These are phyloP conservation scores for Rosalia funebris DNA, from an alignment of 2,888 invertebrate genomes.

Conservation along the genomic window DNA sequence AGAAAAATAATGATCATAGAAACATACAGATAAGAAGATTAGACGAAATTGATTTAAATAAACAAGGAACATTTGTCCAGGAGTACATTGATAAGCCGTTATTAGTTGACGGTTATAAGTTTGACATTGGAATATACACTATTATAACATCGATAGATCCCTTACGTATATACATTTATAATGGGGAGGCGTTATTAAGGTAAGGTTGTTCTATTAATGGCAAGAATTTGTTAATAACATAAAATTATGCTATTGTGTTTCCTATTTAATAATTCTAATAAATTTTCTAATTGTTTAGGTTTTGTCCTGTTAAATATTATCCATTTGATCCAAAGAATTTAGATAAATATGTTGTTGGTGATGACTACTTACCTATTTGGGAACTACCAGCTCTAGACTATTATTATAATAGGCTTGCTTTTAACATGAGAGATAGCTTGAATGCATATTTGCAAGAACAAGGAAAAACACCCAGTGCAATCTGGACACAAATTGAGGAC, in stretches of 20 bases:
- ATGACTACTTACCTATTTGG: conserved; percentile 95
- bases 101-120: conserved; percentile 92
- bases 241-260: too few relatives aligned
- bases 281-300: conserved; percentile 74
- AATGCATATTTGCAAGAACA: conserved; percentile 76
- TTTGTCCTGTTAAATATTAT: conserved; percentile 88
- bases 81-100: conserved; percentile 90
- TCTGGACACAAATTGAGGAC: conserved; percentile 85
- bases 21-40: conserved; percentile 80
- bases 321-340: conserved; percentile 84
- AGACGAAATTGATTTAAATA: conserved; percentile 77
- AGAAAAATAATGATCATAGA: conserved; percentile 92
- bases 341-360: conserved; percentile 93
- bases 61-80: conserved; percentile 85
- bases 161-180: conserved; percentile 86
- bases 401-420: conserved; percentile 76
- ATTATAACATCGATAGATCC: conserved; percentile 92
- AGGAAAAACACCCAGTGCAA: conserved; percentile 75
- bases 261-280: too few relatives aligned
- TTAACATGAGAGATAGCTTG: conserved; percentile 87
- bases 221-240: too few relatives aligned
- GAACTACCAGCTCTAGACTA: conserved; percentile 81
- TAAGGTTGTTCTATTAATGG: too few relatives aligned
- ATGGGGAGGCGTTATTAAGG: conserved; percentile 86
- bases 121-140: conserved; percentile 96